Conservation (phyloP, 1,140 invertebrate genomes). For the Dendrolimus kikuchii region DNA sequence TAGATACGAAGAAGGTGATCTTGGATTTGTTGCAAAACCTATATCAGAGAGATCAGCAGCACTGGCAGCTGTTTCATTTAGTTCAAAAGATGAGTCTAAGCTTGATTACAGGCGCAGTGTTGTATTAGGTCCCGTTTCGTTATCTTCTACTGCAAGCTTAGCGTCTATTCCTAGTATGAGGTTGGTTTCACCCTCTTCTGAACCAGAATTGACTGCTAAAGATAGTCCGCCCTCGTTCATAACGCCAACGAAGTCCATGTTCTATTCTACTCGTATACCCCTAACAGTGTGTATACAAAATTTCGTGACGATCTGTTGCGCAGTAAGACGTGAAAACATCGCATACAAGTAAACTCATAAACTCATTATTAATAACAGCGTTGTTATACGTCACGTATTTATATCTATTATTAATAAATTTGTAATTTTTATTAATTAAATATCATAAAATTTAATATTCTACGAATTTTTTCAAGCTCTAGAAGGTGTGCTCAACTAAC, state of each 20-base stretch:
- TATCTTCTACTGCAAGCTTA: slow-evolving; percentile 37
- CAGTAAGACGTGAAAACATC: no score
- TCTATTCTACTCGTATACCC: no score
- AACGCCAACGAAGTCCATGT: slow-evolving; percentile 47
- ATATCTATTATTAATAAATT: no score
- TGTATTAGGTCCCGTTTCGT: slow-evolving; percentile 19
- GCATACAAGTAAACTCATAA: no score
- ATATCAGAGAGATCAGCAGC: slow-evolving; percentile 28
- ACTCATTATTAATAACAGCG: no score
- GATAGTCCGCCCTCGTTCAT: slow-evolving; percentile 48
- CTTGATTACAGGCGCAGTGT: slow-evolving; percentile 18
- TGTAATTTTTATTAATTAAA: no score
- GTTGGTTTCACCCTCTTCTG: slow-evolving; percentile 33
- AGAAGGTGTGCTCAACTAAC: no score
- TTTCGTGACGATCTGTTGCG: no score
- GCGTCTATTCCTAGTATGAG: slow-evolving; percentile 53
- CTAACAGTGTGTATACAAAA: no score
- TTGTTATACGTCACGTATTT: no score
- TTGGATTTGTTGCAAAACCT: slow-evolving; percentile 70
- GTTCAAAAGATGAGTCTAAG: slow-evolving; percentile 30
- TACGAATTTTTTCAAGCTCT: no score
- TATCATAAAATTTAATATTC: no score
- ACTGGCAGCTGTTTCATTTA: slow-evolving; percentile 14
- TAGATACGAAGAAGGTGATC: slow-evolving; percentile 74
- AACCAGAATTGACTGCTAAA: slow-evolving; percentile 22